phyloP scores from a whole-genome alignment of 1,140 invertebrate genomes.

The Calephelis virginiensis region DNA sequence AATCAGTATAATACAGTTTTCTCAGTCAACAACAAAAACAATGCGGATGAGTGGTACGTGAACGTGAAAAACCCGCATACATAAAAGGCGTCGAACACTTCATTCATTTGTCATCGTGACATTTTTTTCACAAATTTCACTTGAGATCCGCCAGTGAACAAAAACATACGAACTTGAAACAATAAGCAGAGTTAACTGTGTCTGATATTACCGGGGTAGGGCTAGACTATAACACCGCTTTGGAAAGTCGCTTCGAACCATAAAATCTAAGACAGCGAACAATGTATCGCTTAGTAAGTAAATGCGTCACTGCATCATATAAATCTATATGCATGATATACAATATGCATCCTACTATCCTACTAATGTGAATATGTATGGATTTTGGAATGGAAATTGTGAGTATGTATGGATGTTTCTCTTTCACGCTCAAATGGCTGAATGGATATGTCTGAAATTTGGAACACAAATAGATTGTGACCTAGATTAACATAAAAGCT shows the following conservation, averaged over 20 bases:
- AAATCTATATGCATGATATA: no score
- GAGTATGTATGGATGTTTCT: no score
- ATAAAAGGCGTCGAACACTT: slow-evolving; percentile 12
- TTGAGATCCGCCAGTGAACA: slow-evolving; percentile 30
- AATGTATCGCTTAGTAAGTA: no score
- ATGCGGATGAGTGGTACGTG: slow-evolving; percentile 9
- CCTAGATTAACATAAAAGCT: no score
- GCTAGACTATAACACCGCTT: neutral
- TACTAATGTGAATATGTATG: no score
- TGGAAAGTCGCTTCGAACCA: neutral
- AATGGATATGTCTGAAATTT: no score
- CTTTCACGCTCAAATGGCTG: no score
- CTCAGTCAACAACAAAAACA: slow-evolving; percentile 7
- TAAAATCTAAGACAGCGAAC: neutral
- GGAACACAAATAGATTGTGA: no score
- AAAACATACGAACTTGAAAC: slow-evolving; percentile 39
- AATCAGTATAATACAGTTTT: slow-evolving; percentile 9
- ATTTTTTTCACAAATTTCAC: slow-evolving; percentile 36
- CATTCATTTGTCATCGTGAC: slow-evolving; percentile 25
- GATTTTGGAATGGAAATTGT: no score
- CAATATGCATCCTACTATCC: no score
- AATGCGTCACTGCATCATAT: no score
- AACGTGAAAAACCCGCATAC: slow-evolving; percentile 13
- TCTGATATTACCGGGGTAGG: slow-evolving; percentile 21
- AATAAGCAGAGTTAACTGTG: slow-evolving; percentile 39